These are phyloP conservation scores for Remorina albescens DNA, from an alignment of 2,797 vertebrate genomes.

Conservation along the genomic window DNA sequence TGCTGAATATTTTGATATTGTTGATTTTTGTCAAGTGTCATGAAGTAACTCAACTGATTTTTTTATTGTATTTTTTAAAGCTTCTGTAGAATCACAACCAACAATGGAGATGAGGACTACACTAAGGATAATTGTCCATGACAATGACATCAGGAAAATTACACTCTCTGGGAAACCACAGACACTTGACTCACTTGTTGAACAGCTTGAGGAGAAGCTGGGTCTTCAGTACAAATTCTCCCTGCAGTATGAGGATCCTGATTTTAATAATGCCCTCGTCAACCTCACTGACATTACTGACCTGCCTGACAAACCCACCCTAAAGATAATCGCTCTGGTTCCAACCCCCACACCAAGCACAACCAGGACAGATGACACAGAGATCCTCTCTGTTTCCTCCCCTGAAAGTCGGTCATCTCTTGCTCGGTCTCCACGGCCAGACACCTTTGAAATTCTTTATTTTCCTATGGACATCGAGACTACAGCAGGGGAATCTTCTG, in stretches of 20 bases:
- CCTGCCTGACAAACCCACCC: background rate
- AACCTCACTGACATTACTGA: no score
- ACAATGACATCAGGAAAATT: slow-evolving; percentile 25
- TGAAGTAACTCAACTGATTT: background rate
- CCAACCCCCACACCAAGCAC: background rate
- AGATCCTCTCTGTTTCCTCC: background rate
- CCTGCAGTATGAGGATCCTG: no score
- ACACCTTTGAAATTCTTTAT: no score
- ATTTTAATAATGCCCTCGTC: no score
- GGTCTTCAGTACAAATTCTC: no score
- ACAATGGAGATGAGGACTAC: background rate
- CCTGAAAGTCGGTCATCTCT: background rate
- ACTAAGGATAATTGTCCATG: background rate
- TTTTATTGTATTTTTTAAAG: background rate
- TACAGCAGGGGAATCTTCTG: background rate
- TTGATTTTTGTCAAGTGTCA: no score
- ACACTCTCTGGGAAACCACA: slow-evolving; percentile 22
- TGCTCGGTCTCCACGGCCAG: no score
- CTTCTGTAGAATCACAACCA: background rate
- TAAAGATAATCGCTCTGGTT: background rate
- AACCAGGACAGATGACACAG: background rate
- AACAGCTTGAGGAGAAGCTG: no score
- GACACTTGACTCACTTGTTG: slow-evolving; percentile 11
- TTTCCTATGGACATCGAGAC: background rate
- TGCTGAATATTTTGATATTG: no score